Percentiles rank a stretch among this genome's conserved stretches.
These are phyloP conservation scores for Oscheius sp. DNA, from an alignment of 2,888 invertebrate genomes.

Conservation along the genomic window DNA sequence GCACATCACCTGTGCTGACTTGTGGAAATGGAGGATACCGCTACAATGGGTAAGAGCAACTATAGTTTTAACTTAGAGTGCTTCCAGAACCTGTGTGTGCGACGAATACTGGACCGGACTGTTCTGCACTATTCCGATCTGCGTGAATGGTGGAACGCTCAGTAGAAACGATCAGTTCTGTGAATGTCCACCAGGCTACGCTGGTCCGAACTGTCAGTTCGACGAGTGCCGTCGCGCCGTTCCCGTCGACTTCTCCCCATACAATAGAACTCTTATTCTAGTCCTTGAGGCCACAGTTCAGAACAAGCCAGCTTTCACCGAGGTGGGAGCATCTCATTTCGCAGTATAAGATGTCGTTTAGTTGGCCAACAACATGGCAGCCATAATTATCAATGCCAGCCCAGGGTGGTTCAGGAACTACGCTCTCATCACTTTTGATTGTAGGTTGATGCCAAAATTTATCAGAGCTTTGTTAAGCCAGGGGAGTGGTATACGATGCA, in stretches of 20 bases:
- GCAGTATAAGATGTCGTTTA: not conserved
- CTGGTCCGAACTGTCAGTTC: slow-evolving; percentile 56
- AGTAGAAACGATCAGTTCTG: slow-evolving; percentile 44
- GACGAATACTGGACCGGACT: slow-evolving; percentile 61
- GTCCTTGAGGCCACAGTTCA: slow-evolving; percentile 28
- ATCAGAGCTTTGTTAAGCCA: slow-evolving; percentile 36
- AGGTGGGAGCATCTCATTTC: no score
- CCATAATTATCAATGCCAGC: slow-evolving; percentile 39
- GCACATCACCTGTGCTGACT: slow-evolving; percentile 21
- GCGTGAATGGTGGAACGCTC: slow-evolving; percentile 62
- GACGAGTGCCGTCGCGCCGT: slow-evolving; percentile 14
- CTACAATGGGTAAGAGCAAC: slow-evolving; percentile 49
- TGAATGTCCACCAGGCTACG: slow-evolving; percentile 54
- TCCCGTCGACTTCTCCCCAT: slow-evolving; percentile 8
- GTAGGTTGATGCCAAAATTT: slow-evolving; percentile 6
- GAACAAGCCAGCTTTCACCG: slow-evolving; percentile 4
- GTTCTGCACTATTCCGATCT: slow-evolving; percentile 53
- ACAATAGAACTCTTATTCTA: slow-evolving; percentile 27
- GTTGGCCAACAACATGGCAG: slow-evolving; percentile 40
- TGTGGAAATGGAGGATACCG: slow-evolving; percentile 62
- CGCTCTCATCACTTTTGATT: slow-evolving; percentile 58
- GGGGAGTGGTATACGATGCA: slow-evolving; percentile 42
- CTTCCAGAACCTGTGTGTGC: slow-evolving; percentile 52
- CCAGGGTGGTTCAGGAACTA: slow-evolving; percentile 57
- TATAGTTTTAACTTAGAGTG: not conserved